Percentiles rank a stretch among this genome's conserved stretches.
phyloP scores from a whole-genome alignment of 1,140 invertebrate genomes.

The Cydia strobilella region DNA sequence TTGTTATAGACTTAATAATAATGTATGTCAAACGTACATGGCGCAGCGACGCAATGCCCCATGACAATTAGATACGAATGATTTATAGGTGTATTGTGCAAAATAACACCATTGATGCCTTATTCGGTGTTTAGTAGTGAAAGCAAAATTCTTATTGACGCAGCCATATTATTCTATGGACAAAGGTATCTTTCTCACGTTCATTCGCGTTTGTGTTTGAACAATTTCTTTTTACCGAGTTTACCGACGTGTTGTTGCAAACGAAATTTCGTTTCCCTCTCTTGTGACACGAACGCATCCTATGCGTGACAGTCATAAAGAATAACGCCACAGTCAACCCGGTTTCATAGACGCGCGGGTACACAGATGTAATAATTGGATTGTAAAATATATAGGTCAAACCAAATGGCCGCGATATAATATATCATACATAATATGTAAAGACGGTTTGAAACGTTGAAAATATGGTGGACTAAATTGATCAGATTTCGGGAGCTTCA shows the following conservation, averaged over 20 bases:
- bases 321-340: neutral
- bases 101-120: too few species aligned
- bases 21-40: too few species aligned
- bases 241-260: neutral
- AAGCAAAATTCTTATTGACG: too few species aligned
- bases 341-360: neutral
- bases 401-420: neutral
- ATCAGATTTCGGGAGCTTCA: too few species aligned
- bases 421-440: too few species aligned
- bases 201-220: neutral
- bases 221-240: neutral
- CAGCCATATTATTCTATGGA: neutral
- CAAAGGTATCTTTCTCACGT: neutral
- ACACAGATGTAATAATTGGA: neutral
- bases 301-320: neutral
- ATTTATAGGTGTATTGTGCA: too few species aligned
- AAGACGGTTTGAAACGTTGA: neutral
- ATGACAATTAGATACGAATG: too few species aligned
- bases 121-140: too few species aligned
- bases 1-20: too few species aligned
- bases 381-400: slow-evolving; percentile 10
- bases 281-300: neutral
- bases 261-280: neutral
- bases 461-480: neutral
- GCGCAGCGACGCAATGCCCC: too few species aligned